Evolutionary conservation across 2,888 invertebrate genomes (phyloP).

Genomic region (Hermaeophaga mercurialis): DNA sequence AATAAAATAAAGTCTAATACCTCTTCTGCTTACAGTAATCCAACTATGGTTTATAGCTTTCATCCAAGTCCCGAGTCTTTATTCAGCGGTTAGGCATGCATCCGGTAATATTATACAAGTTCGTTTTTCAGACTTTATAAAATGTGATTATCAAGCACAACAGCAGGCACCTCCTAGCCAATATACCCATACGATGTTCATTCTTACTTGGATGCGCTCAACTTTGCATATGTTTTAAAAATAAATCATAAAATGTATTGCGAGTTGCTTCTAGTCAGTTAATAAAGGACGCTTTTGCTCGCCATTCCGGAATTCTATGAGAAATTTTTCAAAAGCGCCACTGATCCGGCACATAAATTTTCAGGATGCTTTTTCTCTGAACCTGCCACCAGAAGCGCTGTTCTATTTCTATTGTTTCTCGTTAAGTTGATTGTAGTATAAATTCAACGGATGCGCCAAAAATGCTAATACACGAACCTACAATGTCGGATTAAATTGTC

Average conservation of each 20-base stretch:
- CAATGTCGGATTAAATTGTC: slow-evolving; percentile 18
- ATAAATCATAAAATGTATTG: slow-evolving; percentile 20
- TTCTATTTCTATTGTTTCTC: slow-evolving; percentile 23
- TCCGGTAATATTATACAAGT: too few relatives aligned
- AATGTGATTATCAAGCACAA: too few relatives aligned
- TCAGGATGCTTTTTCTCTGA: slow-evolving; percentile 10
- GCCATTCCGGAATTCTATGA: slow-evolving; percentile 13
- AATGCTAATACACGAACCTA: slow-evolving; percentile 17
- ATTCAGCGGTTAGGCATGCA: too few relatives aligned
- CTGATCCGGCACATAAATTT: slow-evolving; percentile 22
- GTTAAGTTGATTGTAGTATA: slow-evolving; percentile 20
- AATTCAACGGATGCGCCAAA: slow-evolving; percentile 15
- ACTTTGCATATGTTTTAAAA: neutral
- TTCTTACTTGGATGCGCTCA: neutral
- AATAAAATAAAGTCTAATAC: too few relatives aligned
- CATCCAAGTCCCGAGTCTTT: too few relatives aligned
- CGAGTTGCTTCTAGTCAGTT: slow-evolving; percentile 9
- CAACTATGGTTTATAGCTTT: too few relatives aligned
- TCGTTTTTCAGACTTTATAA: too few relatives aligned
- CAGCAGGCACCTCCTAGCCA: too few relatives aligned
- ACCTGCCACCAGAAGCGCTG: slow-evolving; percentile 14
- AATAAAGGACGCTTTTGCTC: slow-evolving; percentile 17
- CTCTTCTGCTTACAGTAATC: too few relatives aligned
- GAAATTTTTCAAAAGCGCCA: slow-evolving; percentile 15
- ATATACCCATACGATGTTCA: too few relatives aligned